phyloP scores from a whole-genome alignment of 2,113 vertebrate species.

The Lutjanus erythropterus region DNA sequence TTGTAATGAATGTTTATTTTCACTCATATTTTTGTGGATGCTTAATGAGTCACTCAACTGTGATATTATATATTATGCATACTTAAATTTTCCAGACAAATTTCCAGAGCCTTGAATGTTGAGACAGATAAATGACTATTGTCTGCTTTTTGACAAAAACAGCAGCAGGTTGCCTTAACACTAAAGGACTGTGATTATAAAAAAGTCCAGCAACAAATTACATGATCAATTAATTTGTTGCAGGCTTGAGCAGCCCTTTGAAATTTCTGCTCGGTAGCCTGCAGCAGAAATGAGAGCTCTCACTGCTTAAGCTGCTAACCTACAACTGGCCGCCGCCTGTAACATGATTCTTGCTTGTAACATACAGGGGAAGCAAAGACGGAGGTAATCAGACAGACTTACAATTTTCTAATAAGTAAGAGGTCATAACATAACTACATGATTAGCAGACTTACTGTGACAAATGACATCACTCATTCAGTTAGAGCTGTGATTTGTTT shows the following conservation, averaged over 20 bases:
- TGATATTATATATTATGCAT: too few species aligned
- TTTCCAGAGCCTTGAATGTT: too few species aligned
- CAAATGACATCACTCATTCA: slow-evolving; percentile 37
- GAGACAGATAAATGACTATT: too few species aligned
- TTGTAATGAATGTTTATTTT: too few species aligned
- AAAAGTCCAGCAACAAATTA: slow-evolving; percentile 32
- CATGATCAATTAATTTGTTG: slow-evolving; percentile 50
- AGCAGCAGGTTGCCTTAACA: not conserved
- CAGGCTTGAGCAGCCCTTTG: slow-evolving; percentile 52
- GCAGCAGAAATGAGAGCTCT: slow-evolving; percentile 64
- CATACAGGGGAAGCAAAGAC: slow-evolving; percentile 43
- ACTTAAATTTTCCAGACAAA: too few species aligned
- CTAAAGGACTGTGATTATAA: not conserved
- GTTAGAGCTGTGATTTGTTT: slow-evolving; percentile 32
- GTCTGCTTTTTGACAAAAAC: slow-evolving; percentile 1
- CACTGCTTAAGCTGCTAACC: slow-evolving; percentile 43
- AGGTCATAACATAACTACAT: slow-evolving; percentile 30
- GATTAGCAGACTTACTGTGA: slow-evolving; percentile 43
- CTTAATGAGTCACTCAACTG: too few species aligned
- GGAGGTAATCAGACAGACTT: slow-evolving; percentile 49
- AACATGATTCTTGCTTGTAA: slow-evolving; percentile 60
- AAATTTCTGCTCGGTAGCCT: slow-evolving; percentile 51
- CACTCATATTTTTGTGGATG: too few species aligned
- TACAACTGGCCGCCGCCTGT: slow-evolving; percentile 43
- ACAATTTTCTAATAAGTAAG: slow-evolving; percentile 49